Evolutionary conservation across 2,797 vertebrate species (phyloP), one percentile per base, ranked within the genome.

Genomic region (Siniperca scherzeri): DNA sequence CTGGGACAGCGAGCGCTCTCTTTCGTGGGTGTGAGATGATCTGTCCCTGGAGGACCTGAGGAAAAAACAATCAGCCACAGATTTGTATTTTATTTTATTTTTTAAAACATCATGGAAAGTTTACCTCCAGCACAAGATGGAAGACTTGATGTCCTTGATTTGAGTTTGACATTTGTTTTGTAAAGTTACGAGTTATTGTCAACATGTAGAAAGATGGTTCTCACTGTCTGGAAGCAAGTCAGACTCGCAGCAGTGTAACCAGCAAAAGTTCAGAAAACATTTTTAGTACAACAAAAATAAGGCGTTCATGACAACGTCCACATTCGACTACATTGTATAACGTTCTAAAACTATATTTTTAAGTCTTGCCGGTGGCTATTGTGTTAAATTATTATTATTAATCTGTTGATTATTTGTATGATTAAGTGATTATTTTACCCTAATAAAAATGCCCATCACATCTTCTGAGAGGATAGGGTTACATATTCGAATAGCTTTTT

Each of bases 21-120:
- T 74, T 25, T 96, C 96, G 0, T 88, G 91, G 65, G 92, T 91
- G 89, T 94, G 90, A 30, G 94, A 90, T 53, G 94, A 87, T 85
- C 93, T 82, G 0, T 96, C 95, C 87, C 88, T 83, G 40, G 95
- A 94, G 36, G 95, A 95, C 85, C 95, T 96, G 62, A 66, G 19
- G 8, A 12, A 42, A 42, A 42, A 12, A 46, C 1, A 38, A 55
- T 13, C 7, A 44, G 50, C 14, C 53, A 61, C 6, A 27, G 8
- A 25, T 57, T 38, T 17, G n/a, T 25, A 21, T 30, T 30, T 30
- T 3, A 30, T 30, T 36, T 36, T 36, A 33, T 33, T 33, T 33
- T 33, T 4, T 33, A 21, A 36, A 36, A 17, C 1, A 55, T 36
- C 1, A 46, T 36, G 12, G 22, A 40, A 73, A 68, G 1, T 7